Evolutionary conservation across 2,797 vertebrate species (phyloP).

Genomic region (Microctenopoma steveboyesi): DNA sequence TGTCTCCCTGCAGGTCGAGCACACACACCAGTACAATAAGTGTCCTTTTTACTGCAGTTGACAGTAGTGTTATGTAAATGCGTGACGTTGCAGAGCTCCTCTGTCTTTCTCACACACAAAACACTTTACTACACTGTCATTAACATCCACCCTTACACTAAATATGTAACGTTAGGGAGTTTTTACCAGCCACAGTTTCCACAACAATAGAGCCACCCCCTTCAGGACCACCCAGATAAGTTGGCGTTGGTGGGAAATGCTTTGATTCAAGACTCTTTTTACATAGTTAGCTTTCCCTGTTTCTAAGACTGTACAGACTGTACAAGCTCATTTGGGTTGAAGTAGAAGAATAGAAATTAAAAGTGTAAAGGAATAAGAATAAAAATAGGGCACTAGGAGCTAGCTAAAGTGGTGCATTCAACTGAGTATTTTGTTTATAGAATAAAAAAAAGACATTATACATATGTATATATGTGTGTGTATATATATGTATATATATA

Average conservation of each 20-base stretch:
- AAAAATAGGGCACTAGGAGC: too few species aligned
- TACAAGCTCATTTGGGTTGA: too few species aligned
- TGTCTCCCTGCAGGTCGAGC: slow-evolving; percentile 41
- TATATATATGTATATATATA: too few species aligned
- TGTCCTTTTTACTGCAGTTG: slow-evolving; percentile 47
- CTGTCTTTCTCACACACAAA: slow-evolving; percentile 23
- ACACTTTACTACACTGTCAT: slow-evolving; percentile 34
- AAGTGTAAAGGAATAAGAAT: too few species aligned
- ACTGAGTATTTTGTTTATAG: too few species aligned
- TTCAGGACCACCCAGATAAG: slow-evolving; percentile 63
- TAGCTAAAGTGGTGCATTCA: too few species aligned
- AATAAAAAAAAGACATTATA: too few species aligned
- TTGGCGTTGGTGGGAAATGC: background rate
- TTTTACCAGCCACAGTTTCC: slow-evolving; percentile 35
- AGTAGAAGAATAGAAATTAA: too few species aligned
- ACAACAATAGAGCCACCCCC: slow-evolving; percentile 24
- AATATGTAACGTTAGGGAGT: slow-evolving; percentile 10
- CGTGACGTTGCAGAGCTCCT: slow-evolving; percentile 15
- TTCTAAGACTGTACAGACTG: too few species aligned
- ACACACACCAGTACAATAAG: slow-evolving; percentile 53
- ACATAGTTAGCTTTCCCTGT: too few species aligned
- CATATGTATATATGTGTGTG: too few species aligned
- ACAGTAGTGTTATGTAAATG: slow-evolving; percentile 70
- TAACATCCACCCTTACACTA: slow-evolving; percentile 21
- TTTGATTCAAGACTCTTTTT: too few species aligned